Conservation (phyloP, 2,113 vertebrate species). For the Pachypanchax playfairii region DNA sequence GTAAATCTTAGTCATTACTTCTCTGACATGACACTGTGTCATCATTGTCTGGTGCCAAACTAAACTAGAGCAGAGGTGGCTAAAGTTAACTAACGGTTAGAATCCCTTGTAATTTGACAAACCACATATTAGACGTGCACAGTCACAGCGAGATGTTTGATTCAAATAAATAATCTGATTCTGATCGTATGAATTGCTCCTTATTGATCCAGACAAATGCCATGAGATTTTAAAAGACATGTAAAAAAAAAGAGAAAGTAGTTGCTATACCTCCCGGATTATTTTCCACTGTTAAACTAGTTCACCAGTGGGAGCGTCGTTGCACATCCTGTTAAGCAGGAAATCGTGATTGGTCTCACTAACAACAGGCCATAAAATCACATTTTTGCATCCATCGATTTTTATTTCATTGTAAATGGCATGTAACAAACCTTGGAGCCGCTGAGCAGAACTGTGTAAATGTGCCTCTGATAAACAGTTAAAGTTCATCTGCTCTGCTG, state of each 20-base stretch:
- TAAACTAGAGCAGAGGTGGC: conserved; percentile 59
- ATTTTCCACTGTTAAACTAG: conserved; percentile 25
- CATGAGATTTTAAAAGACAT: conserved; percentile 29
- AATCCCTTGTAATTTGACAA: conserved; percentile 54
- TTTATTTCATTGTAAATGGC: conserved; percentile 84
- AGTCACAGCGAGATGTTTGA: conserved; percentile 29
- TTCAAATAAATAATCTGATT: conserved; percentile 30
- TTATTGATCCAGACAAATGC: conserved; percentile 26
- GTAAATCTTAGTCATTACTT: conserved; percentile 77
- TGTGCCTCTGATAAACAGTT: conserved; percentile 82
- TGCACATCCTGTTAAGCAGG: conserved; percentile 67
- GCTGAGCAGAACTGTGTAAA: conserved; percentile 72
- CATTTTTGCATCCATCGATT: conserved; percentile 79
- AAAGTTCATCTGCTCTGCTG: conserved; percentile 83
- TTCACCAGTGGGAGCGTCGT: conserved; percentile 62
- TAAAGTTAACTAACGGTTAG: conserved; percentile 65
- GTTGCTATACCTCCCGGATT: background rate
- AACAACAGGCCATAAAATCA: conserved; percentile 63
- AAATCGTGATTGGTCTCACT: conserved; percentile 70
- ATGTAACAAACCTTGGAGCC: conserved; percentile 78
- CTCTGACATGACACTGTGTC: conserved; percentile 77
- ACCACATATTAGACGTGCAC: conserved; percentile 39
- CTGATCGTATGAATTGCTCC: conserved; percentile 23
- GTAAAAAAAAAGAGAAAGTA: conserved; percentile 26
- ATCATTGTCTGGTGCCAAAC: conserved; percentile 70